These are phyloP conservation scores for Trachythela sp. DNA, from an alignment of 64 coral and sea anemone species.

Conservation along the genomic window DNA sequence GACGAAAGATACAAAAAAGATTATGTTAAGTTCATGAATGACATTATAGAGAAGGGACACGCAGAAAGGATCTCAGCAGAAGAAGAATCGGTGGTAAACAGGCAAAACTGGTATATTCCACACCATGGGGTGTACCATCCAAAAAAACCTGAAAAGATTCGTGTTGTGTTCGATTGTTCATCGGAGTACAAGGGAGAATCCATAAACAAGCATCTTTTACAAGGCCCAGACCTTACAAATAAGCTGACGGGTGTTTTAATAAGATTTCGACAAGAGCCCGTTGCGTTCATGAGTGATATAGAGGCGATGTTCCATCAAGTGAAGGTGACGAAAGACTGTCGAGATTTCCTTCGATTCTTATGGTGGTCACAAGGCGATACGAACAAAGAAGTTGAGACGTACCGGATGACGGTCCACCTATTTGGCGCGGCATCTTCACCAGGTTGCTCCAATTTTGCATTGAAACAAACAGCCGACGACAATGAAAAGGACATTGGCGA, in stretches of 20 bases:
- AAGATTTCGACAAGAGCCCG: not conserved
- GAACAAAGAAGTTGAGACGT: not conserved
- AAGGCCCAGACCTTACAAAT: slow-evolving; percentile 1
- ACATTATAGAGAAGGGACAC: not conserved
- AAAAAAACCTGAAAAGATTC: not conserved
- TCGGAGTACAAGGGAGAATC: not conserved
- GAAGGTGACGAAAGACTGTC: not conserved
- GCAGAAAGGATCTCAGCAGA: not conserved
- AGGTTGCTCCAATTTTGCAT: not conserved
- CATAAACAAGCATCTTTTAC: not conserved
- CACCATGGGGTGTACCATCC: slow-evolving; percentile 14
- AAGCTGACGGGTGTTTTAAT: not conserved
- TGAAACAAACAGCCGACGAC: not conserved
- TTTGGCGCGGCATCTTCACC: not conserved
- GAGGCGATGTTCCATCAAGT: not conserved
- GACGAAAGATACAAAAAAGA: not conserved
- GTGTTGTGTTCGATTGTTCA: not conserved
- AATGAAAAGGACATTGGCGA: not conserved
- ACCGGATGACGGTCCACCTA: not conserved
- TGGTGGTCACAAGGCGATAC: not conserved
- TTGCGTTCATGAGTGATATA: not conserved
- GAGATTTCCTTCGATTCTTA: not conserved
- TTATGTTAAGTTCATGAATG: not conserved
- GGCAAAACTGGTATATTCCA: not conserved
- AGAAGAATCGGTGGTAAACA: not conserved